Conservation (phyloP, 2,888 invertebrate genomes). For the Pseudococcus viburni region DNA sequence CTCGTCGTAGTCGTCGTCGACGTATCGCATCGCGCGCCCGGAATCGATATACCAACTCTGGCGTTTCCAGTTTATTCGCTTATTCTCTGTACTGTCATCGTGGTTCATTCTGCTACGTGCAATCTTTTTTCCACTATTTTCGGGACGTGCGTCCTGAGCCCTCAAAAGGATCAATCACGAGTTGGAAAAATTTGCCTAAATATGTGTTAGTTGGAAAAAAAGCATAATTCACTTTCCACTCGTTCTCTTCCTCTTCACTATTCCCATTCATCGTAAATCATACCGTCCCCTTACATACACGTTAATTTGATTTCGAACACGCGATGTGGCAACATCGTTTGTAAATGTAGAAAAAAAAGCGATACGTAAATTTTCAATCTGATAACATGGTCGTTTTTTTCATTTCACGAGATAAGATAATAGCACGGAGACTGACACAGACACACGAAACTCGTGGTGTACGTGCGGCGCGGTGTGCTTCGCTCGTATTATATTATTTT, state of each 20-base stretch:
- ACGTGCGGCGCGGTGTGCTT: background rate
- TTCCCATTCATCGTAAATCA: too few species aligned
- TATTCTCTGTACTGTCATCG: too few species aligned
- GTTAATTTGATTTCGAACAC: background rate
- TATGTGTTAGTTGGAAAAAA: too few species aligned
- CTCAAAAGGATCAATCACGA: too few species aligned
- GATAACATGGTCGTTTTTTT: background rate
- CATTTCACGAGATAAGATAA: conserved; percentile 13
- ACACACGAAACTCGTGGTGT: background rate
- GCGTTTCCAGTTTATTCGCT: background rate
- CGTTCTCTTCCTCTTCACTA: too few species aligned
- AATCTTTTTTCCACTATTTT: too few species aligned
- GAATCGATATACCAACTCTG: background rate
- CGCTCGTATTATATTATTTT: background rate
- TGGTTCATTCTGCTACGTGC: too few species aligned
- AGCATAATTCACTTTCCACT: too few species aligned
- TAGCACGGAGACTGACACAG: background rate
- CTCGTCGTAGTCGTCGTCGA: conserved; percentile 6
- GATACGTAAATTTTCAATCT: conserved; percentile 29
- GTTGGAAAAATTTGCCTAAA: too few species aligned
- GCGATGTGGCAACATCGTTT: conserved; percentile 1
- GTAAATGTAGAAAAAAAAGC: background rate
- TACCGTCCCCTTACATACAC: too few species aligned
- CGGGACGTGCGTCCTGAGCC: too few species aligned
- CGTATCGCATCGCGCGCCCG: background rate